These are phyloP conservation scores for Entomobrya proxima DNA, from an alignment of 2,888 invertebrate genomes.

Conservation along the genomic window DNA sequence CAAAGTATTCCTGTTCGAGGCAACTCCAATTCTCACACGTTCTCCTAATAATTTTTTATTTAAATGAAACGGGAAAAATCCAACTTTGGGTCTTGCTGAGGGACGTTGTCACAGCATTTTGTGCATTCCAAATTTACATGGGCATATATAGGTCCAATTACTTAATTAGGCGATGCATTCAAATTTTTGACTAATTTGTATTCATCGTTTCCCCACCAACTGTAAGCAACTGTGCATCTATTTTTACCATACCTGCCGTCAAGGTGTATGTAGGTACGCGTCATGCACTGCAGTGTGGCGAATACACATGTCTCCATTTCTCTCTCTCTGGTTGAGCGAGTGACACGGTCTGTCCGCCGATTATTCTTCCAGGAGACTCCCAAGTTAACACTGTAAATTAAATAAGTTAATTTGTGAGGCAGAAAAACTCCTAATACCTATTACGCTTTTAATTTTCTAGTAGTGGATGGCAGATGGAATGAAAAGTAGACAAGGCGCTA, in stretches of 20 bases:
- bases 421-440: not conserved
- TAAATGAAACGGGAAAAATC: no score
- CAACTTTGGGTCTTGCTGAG: no score
- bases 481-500: not conserved
- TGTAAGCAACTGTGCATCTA: not conserved
- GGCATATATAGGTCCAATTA: not conserved
- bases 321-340: no score
- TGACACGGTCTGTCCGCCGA: not conserved
- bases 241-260: no score
- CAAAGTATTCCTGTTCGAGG: no score
- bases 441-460: not conserved
- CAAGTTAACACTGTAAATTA: slow-evolving; percentile 3
- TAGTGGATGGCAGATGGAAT: not conserved
- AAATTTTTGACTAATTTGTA: not conserved
- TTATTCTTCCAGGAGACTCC: not conserved
- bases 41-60: no score
- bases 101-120: not conserved
- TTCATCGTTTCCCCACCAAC: not conserved
- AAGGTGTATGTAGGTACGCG: no score
- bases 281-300: no score
- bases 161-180: not conserved
- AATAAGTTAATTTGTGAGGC: not conserved
- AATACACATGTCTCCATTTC: no score
- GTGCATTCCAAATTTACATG: not conserved
- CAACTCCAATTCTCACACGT: no score